Evolutionary conservation across 2,888 invertebrate genomes (phyloP).

Genomic region (Fissipunctia ypsillon): DNA sequence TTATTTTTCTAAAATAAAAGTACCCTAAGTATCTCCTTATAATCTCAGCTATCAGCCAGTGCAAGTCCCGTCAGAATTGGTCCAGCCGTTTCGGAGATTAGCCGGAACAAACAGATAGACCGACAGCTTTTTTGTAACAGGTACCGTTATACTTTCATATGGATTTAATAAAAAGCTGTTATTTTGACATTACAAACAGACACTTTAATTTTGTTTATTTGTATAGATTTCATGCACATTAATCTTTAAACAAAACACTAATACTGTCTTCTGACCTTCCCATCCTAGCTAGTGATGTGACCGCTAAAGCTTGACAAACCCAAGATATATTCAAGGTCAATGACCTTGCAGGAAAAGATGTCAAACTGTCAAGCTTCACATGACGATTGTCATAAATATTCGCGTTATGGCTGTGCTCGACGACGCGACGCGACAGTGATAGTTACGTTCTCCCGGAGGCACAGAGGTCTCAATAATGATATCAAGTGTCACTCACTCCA

Average conservation of each 20-base stretch:
- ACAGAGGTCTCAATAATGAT: slow-evolving; percentile 19
- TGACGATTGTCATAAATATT: slow-evolving; percentile 46
- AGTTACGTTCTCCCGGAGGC: slow-evolving; percentile 2
- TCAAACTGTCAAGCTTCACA: slow-evolving; percentile 13
- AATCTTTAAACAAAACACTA: slow-evolving; percentile 4
- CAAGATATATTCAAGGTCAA: slow-evolving; percentile 13
- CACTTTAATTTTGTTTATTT: no score
- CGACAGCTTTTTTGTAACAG: no score
- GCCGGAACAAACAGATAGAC: no score
- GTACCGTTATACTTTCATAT: no score
- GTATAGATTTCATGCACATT: background rate
- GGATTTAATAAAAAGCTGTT: no score
- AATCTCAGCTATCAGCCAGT: no score
- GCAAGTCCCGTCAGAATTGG: no score
- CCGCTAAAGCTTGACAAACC: slow-evolving; percentile 3
- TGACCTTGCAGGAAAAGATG: background rate
- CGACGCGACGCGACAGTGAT: background rate
- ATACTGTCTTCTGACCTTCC: background rate
- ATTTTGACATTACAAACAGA: no score
- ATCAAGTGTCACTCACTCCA: slow-evolving; percentile 26
- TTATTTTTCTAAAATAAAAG: no score
- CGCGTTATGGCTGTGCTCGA: background rate
- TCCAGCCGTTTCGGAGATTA: no score
- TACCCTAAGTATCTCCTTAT: no score
- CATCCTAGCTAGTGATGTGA: slow-evolving; percentile 4